phyloP scores from a whole-genome alignment of 2,113 vertebrate species.

The Condylura cristata region DNA sequence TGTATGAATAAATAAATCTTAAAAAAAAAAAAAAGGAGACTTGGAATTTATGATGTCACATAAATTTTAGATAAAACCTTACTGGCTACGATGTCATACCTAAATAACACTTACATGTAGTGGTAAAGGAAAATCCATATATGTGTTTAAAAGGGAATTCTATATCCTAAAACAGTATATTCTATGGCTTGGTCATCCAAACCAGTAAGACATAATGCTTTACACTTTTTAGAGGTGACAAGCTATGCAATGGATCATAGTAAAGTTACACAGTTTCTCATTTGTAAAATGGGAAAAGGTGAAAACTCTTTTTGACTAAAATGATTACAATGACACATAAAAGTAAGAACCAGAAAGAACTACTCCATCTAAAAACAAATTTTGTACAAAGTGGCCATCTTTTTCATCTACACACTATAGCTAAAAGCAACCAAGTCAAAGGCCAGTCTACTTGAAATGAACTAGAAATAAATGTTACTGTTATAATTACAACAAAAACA shows the following conservation, averaged over 20 bases:
- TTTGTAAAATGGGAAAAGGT: not conserved
- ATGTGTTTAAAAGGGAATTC: not conserved
- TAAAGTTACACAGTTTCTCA: not conserved
- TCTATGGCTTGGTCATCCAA: not conserved
- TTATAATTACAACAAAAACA: slow-evolving; percentile 29
- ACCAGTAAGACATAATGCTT: not conserved
- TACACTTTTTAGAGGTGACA: not conserved
- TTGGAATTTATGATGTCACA: not conserved
- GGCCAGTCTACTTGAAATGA: slow-evolving; percentile 1
- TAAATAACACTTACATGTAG: not conserved
- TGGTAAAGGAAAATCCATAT: not conserved
- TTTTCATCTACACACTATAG: not conserved
- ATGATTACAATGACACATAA: slow-evolving; percentile 19
- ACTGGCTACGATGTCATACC: not conserved
- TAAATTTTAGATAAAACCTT: slow-evolving; percentile 3
- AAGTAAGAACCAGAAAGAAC: slow-evolving; percentile 35
- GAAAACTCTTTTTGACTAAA: not conserved
- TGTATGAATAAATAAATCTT: too few species aligned
- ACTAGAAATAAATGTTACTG: not conserved
- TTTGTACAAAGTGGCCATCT: slow-evolving; percentile 12
- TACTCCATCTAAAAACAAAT: slow-evolving; percentile 16
- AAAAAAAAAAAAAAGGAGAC: not conserved
- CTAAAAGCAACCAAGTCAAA: not conserved
- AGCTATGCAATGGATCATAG: not conserved
- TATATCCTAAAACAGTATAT: not conserved